Conservation (phyloP, 2,113 vertebrate genomes). For the Lophura nycthemera region DNA sequence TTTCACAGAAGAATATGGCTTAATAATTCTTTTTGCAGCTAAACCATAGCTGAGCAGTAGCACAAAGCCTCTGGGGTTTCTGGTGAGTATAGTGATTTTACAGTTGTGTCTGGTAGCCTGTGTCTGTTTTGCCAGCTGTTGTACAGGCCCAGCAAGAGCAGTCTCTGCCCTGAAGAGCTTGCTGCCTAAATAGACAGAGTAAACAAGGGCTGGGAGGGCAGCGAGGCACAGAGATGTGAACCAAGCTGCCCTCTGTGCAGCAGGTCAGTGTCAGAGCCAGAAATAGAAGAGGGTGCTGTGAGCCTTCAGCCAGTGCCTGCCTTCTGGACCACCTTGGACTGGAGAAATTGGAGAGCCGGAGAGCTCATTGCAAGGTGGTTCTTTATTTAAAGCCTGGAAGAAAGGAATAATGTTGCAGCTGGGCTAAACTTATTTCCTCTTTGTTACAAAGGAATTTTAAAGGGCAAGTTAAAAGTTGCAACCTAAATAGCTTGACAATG, state of each 20-base stretch:
- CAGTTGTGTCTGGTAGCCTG: constrained; percentile 17
- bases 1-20: not conserved
- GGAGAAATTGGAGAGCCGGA: constrained; percentile 26
- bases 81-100: constrained; percentile 1
- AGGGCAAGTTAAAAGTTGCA: constrained; percentile 33
- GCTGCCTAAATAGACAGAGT: constrained; percentile 57
- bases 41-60: not conserved
- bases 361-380: constrained; percentile 7
- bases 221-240: constrained; percentile 28
- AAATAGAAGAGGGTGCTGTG: constrained; percentile 51
- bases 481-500: not conserved
- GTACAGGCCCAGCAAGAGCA: constrained; percentile 20
- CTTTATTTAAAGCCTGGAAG: constrained; percentile 57
- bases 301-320: not conserved
- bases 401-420: constrained; percentile 52
- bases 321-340: constrained; percentile 57
- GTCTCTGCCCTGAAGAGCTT: not conserved
- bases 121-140: constrained; percentile 63
- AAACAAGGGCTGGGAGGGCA: constrained; percentile 35
- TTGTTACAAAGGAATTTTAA: constrained; percentile 50
- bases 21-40: not conserved
- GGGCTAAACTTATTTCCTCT: constrained; percentile 58
- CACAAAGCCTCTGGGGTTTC: constrained; percentile 1
- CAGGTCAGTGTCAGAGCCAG: constrained; percentile 70
- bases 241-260: constrained; percentile 38